Conservation (phyloP, 1,140 invertebrate species). For the Rhopalosiphum maidis region DNA sequence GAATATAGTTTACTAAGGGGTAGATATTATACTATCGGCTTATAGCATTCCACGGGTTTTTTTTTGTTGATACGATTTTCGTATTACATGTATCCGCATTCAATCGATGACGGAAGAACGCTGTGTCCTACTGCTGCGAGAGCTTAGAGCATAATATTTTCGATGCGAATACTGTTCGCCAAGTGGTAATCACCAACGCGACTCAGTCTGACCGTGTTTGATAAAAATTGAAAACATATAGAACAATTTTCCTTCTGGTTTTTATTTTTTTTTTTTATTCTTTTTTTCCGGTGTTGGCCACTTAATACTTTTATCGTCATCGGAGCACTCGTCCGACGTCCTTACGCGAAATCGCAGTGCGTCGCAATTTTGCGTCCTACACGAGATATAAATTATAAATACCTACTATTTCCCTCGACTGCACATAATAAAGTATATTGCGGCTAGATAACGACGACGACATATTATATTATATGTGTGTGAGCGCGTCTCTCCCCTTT, state of each 20-base stretch:
- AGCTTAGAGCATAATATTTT: background rate
- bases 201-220: background rate
- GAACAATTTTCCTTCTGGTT: background rate
- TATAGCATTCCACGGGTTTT: background rate
- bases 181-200: background rate
- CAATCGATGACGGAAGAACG: background rate
- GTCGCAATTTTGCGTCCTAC: background rate
- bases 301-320: background rate
- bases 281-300: background rate
- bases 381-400: background rate
- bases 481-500: background rate
- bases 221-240: background rate
- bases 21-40: background rate
- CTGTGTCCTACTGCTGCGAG: background rate
- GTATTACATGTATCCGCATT: background rate
- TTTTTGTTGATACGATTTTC: background rate
- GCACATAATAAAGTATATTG: constrained; percentile 4
- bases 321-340: background rate
- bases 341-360: background rate
- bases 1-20: background rate
- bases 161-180: background rate
- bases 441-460: background rate
- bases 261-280: background rate
- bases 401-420: background rate
- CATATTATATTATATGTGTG: no score